These are phyloP conservation scores for Neomicropteryx cornuta DNA, from an alignment of 1,140 invertebrate species.

Conservation along the genomic window DNA sequence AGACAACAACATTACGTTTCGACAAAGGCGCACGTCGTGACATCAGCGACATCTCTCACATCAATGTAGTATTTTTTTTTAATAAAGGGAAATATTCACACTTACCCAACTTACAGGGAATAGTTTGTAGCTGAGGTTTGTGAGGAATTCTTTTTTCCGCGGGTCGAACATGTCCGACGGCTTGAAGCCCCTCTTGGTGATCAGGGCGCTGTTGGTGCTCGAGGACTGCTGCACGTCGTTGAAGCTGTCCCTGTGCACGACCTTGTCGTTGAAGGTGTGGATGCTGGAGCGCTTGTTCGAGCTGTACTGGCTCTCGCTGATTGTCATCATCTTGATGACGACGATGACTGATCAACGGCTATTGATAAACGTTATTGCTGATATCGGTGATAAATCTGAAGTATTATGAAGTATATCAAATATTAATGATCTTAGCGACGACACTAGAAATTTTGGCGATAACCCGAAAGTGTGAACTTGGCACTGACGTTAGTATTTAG, in stretches of 20 bases:
- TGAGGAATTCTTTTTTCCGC: conserved; percentile 65
- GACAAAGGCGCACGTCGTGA: too few relatives aligned
- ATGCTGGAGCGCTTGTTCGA: conserved; percentile 38
- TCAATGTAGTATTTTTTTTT: too few relatives aligned
- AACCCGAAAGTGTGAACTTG: too few relatives aligned
- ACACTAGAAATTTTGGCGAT: too few relatives aligned
- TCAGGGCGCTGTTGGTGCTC: conserved; percentile 33
- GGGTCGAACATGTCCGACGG: conserved; percentile 76
- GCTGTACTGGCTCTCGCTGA: conserved; percentile 38
- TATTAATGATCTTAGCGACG: too few relatives aligned
- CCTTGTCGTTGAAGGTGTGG: conserved; percentile 35
- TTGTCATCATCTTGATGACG: conserved; percentile 36
- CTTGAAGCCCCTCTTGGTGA: conserved; percentile 59
- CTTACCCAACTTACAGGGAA: conserved; percentile 70
- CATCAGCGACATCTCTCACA: too few relatives aligned
- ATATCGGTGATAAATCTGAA: too few relatives aligned
- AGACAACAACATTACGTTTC: too few relatives aligned
- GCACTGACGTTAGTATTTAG: too few relatives aligned
- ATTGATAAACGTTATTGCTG: too few relatives aligned
- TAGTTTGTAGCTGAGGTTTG: conserved; percentile 63
- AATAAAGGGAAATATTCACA: conserved; percentile 17
- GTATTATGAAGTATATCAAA: too few relatives aligned
- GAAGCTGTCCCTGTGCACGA: conserved; percentile 35
- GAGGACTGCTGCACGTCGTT: conserved; percentile 34
- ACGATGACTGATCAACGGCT: too few relatives aligned